phyloP scores from a whole-genome alignment of 2,113 vertebrate species.

The Camelus bactrianus region DNA sequence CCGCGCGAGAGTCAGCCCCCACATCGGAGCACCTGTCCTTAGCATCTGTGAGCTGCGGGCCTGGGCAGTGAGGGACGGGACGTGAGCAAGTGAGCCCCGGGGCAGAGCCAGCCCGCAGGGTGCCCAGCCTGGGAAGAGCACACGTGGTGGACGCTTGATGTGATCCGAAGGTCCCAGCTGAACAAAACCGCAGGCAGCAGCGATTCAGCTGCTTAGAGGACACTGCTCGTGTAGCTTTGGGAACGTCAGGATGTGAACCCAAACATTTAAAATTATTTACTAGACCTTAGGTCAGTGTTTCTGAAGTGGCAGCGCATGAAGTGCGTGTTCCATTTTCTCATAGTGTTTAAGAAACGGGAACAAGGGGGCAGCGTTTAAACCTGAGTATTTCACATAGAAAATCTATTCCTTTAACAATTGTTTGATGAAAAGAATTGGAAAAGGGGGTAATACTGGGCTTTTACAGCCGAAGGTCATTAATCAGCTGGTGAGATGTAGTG shows the following conservation, averaged over 20 bases:
- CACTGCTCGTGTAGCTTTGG: neutral
- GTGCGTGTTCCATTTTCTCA: neutral
- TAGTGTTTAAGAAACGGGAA: neutral
- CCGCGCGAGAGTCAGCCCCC: neutral
- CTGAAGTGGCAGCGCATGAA: neutral
- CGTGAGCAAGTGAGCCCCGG: neutral
- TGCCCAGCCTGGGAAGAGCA: neutral
- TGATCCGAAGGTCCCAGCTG: neutral
- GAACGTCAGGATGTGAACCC: neutral
- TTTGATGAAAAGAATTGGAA: neutral
- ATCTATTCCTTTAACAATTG: neutral
- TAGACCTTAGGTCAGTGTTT: neutral
- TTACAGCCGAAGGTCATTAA: neutral
- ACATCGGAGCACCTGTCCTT: neutral
- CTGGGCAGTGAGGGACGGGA: neutral
- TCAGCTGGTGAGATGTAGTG: neutral
- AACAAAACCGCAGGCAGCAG: neutral
- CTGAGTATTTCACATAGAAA: neutral
- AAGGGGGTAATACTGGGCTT: neutral
- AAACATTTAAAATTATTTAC: neutral
- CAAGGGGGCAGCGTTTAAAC: neutral
- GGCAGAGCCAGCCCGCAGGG: neutral
- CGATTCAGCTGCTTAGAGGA: neutral
- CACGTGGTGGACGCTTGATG: neutral
- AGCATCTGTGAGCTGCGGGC: conserved; percentile 36